phyloP scores from a whole-genome alignment of 1,140 invertebrate genomes.

The Calosoma granatense region DNA sequence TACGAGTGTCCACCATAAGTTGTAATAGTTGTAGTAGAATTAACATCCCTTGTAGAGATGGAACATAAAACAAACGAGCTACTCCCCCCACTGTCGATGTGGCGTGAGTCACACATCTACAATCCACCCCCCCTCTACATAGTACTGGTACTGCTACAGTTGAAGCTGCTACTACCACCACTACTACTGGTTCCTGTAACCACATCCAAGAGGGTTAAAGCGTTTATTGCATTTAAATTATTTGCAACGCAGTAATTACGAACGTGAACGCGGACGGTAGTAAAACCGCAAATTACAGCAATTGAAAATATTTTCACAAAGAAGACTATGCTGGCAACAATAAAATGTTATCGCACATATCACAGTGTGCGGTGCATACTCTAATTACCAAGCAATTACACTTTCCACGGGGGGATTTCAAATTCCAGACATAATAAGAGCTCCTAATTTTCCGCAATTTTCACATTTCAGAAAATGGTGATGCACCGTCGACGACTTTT shows the following conservation, averaged over 20 bases:
- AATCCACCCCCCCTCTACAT: no score
- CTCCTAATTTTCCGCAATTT: conserved; percentile 6
- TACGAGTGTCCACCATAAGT: not conserved
- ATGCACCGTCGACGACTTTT: not conserved
- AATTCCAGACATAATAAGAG: not conserved
- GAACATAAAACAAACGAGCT: not conserved
- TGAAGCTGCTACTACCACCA: no score
- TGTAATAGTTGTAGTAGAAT: no score
- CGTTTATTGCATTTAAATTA: conserved; percentile 9
- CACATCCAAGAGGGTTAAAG: not conserved
- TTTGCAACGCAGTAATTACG: conserved; percentile 6
- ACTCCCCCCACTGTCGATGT: not conserved
- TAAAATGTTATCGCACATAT: conserved; percentile 8
- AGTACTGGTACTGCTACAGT: no score
- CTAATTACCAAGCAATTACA: conserved; percentile 2
- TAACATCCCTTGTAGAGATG: not conserved
- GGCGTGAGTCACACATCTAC: no score
- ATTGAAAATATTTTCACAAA: conserved; percentile 9
- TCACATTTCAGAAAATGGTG: not conserved
- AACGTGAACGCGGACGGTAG: not conserved
- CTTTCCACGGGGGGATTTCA: not conserved
- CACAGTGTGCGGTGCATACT: not conserved
- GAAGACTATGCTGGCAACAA: not conserved
- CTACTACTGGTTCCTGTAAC: no score
- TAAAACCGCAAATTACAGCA: conserved; percentile 6